Conservation (phyloP, 2,113 vertebrate genomes). For the Macquaria australasica region DNA sequence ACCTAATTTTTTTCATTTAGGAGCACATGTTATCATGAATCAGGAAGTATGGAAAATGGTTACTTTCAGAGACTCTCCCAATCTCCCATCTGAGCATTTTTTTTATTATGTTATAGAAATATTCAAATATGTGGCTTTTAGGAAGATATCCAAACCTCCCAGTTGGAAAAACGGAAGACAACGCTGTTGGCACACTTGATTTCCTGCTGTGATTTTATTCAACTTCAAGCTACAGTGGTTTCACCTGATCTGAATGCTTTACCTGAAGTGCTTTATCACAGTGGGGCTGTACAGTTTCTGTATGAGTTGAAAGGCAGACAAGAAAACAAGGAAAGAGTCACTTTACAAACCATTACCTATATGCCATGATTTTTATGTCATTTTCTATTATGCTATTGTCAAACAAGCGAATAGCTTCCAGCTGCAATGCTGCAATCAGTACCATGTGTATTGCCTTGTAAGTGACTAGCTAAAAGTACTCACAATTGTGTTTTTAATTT, state of each 20-base stretch:
- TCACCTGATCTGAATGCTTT: slow-evolving; percentile 4
- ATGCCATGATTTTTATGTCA: neutral
- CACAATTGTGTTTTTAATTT: too few species aligned
- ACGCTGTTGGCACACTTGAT: neutral
- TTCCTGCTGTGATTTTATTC: neutral
- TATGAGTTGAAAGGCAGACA: neutral
- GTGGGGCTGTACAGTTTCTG: neutral
- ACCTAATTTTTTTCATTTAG: too few species aligned
- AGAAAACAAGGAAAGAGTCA: neutral
- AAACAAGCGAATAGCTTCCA: neutral
- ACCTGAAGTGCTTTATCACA: neutral
- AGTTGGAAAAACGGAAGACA: neutral
- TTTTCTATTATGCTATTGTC: neutral
- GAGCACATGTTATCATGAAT: too few species aligned
- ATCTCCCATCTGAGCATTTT: neutral
- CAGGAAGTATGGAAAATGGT: neutral
- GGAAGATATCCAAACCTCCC: slow-evolving; percentile 5
- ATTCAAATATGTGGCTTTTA: slow-evolving; percentile 25
- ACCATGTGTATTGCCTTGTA: neutral
- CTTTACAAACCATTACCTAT: neutral
- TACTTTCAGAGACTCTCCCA: neutral
- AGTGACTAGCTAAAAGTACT: too few species aligned
- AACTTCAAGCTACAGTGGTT: neutral
- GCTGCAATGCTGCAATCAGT: neutral
- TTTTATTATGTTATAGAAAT: slow-evolving; percentile 33